phyloP scores from a whole-genome alignment of 2,888 invertebrate genomes.

The Drosophila paramelanica region DNA sequence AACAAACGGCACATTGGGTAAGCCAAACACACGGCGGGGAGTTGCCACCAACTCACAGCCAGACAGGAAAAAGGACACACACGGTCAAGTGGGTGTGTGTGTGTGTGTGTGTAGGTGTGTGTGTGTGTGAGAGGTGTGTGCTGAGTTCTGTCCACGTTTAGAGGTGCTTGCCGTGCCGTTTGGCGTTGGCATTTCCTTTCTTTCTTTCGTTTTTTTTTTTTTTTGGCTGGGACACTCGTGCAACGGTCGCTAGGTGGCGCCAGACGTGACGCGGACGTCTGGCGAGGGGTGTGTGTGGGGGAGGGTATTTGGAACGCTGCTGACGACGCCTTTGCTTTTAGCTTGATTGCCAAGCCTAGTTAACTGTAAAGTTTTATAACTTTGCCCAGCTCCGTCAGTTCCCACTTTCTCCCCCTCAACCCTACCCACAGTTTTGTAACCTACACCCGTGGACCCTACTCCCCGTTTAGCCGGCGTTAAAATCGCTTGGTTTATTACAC shows the following conservation, averaged over 20 bases:
- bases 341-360: slow-evolving; percentile 83
- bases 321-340: slow-evolving; percentile 81
- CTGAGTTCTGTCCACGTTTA: slow-evolving; percentile 63
- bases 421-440: slow-evolving; percentile 7
- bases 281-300: slow-evolving; percentile 13
- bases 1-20: slow-evolving; percentile 70
- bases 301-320: slow-evolving; percentile 41
- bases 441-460: slow-evolving; percentile 17
- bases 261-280: slow-evolving; percentile 59
- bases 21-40: slow-evolving; percentile 66
- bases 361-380: slow-evolving; percentile 82
- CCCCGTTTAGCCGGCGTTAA: slow-evolving; percentile 62
- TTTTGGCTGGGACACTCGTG: slow-evolving; percentile 41
- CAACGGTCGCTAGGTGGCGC: slow-evolving; percentile 74
- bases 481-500: slow-evolving; percentile 81
- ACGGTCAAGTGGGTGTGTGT: slow-evolving; percentile 57
- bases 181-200: slow-evolving; percentile 15
- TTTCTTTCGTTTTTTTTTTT: slow-evolving; percentile 13
- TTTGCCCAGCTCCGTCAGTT: slow-evolving; percentile 53
- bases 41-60: slow-evolving; percentile 39
- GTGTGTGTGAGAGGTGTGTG: slow-evolving; percentile 18
- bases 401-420: background rate
- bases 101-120: slow-evolving; percentile 1
- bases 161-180: slow-evolving; percentile 62
- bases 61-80: slow-evolving; percentile 34